Evolutionary conservation across 2,888 invertebrate genomes (phyloP).

Genomic region (Schizaphis graminum): DNA sequence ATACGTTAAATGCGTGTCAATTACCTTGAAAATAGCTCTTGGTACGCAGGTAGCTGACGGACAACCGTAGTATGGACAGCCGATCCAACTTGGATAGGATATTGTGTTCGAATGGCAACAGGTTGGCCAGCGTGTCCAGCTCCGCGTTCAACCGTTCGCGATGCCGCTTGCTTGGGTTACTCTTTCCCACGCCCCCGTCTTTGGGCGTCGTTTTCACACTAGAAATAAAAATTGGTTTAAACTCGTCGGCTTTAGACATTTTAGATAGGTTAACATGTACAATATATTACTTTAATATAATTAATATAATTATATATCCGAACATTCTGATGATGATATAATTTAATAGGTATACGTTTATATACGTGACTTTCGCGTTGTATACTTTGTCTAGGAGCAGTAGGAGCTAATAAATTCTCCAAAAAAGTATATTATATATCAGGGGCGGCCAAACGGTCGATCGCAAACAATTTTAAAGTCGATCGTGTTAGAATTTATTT

Average conservation of each 20-base stretch:
- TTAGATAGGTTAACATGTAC: not conserved
- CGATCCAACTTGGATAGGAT: constrained; percentile 98
- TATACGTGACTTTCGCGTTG: not conserved
- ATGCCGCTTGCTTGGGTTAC: constrained; percentile 98
- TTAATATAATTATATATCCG: not conserved
- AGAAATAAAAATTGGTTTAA: constrained; percentile 70
- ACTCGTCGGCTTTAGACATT: not conserved
- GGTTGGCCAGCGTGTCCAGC: constrained; percentile 94
- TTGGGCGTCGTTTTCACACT: constrained; percentile 89
- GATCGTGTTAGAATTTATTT: no score
- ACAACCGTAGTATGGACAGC: constrained; percentile 95
- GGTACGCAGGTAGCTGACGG: constrained; percentile 97
- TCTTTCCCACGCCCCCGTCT: constrained; percentile 94
- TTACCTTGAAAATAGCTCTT: constrained; percentile 99
- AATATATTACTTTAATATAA: not conserved
- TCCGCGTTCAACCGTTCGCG: constrained; percentile 98
- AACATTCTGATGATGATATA: not conserved
- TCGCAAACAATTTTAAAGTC: no score
- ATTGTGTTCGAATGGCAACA: constrained; percentile 97
- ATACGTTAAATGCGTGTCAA: not conserved
- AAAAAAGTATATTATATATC: no score
- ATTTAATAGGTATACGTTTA: not conserved
- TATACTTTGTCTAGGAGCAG: not conserved
- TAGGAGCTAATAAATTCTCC: not conserved
- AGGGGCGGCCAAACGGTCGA: no score